Evolutionary conservation across 2,888 invertebrate species (phyloP).

Genomic region (Dasypolia templi): DNA sequence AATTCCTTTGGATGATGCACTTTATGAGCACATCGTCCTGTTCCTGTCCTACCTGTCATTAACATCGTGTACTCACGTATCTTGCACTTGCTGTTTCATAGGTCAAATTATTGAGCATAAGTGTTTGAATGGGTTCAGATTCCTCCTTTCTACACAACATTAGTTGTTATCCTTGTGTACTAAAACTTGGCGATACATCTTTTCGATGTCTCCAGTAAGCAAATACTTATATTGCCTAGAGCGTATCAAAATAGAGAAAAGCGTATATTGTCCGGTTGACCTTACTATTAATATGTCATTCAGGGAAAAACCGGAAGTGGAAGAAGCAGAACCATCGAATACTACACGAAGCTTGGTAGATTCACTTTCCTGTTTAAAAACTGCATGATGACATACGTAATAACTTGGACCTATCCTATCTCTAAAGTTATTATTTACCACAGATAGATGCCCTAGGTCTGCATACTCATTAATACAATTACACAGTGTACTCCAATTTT

Average conservation of each 20-base stretch:
- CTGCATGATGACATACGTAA: no score
- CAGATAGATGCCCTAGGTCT: no score
- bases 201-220: not conserved
- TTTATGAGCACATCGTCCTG: not conserved
- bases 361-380: no score
- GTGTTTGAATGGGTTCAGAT: not conserved
- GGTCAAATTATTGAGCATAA: constrained; percentile 18
- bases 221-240: constrained; percentile 1
- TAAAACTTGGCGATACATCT: not conserved
- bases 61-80: constrained; percentile 3
- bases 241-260: not conserved
- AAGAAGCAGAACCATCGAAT: constrained; percentile 37
- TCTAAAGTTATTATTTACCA: no score
- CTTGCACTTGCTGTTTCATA: constrained; percentile 29
- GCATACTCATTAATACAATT: no score
- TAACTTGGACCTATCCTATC: no score
- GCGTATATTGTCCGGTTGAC: not conserved
- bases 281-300: constrained; percentile 29
- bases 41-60: constrained; percentile 8
- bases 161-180: not conserved
- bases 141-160: not conserved
- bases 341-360: no score
- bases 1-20: not conserved
- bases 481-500: no score
- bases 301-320: constrained; percentile 52